Evolutionary conservation across 2,113 vertebrate genomes (phyloP).

Genomic region (Lipophrys pholis): DNA sequence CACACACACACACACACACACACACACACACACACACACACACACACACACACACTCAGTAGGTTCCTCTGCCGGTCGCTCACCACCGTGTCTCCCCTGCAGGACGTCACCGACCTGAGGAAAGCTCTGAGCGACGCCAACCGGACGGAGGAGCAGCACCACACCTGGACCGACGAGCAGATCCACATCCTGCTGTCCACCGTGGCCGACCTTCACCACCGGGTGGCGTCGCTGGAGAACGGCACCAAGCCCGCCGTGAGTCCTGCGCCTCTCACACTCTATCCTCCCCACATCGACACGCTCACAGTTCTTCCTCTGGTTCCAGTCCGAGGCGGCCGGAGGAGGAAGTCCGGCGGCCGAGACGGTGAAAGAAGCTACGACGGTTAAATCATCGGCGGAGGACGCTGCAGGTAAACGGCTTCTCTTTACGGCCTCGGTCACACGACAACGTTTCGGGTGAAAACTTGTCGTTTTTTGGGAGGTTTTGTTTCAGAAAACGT

Average conservation of each 20-base stretch:
- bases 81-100: too few species aligned
- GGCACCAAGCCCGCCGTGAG: constrained; percentile 64
- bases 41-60: too few species aligned
- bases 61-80: too few species aligned
- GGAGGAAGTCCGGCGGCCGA: constrained; percentile 14
- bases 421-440: too few species aligned
- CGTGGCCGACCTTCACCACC: constrained; percentile 72
- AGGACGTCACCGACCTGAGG: constrained; percentile 75
- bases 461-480: too few species aligned
- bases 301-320: too few species aligned
- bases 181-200: constrained; percentile 70
- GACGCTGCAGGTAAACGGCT: constrained; percentile 39
- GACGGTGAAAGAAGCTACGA: constrained; percentile 14
- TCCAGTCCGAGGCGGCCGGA: too few species aligned
- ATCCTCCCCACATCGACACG: too few species aligned
- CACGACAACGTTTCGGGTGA: too few species aligned
- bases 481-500: too few species aligned
- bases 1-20: too few species aligned
- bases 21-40: too few species aligned
- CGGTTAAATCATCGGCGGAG: constrained; percentile 43
- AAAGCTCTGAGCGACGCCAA: constrained; percentile 72
- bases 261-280: not conserved
- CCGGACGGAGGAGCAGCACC: constrained; percentile 70
- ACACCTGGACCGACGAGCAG: constrained; percentile 68
- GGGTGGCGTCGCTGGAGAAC: constrained; percentile 72